Percentiles rank a stretch among this genome's conserved stretches.
These are phyloP conservation scores for Drosophila pegasa DNA, from an alignment of 2,888 invertebrate species.

Conservation along the genomic window DNA sequence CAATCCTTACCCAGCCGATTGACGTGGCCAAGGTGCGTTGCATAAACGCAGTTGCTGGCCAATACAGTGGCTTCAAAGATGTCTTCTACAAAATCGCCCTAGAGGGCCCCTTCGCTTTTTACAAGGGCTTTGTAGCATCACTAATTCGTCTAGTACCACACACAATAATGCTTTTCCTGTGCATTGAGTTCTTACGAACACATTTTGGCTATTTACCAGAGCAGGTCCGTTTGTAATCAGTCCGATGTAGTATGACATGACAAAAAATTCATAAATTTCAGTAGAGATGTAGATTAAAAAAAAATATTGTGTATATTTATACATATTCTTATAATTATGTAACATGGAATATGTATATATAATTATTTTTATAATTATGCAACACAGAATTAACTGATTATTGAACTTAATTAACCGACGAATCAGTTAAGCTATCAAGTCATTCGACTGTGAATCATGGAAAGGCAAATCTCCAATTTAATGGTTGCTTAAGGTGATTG, in stretches of 20 bases:
- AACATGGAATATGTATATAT: too few species aligned
- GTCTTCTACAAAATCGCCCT: slow-evolving; percentile 92
- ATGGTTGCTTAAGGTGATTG: too few species aligned
- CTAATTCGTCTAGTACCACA: slow-evolving; percentile 98
- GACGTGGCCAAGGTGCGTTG: slow-evolving; percentile 98
- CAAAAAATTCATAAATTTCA: not conserved
- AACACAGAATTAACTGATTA: too few species aligned
- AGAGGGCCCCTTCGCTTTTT: slow-evolving; percentile 95
- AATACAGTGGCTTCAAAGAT: slow-evolving; percentile 90
- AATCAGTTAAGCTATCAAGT: too few species aligned
- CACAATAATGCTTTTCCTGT: slow-evolving; percentile 96
- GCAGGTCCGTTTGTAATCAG: not conserved
- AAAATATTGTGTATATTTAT: not conserved
- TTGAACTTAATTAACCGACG: too few species aligned
- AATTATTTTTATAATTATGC: too few species aligned
- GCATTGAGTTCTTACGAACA: slow-evolving; percentile 95
- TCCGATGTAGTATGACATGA: not conserved
- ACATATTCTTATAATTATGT: too few species aligned
- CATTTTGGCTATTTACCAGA: slow-evolving; percentile 87
- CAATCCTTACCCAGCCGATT: slow-evolving; percentile 94
- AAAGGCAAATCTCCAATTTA: too few species aligned
- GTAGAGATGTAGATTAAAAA: not conserved
- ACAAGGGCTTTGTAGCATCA: slow-evolving; percentile 96
- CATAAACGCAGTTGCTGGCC: slow-evolving; percentile 98
- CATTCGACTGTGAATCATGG: too few species aligned